Evolutionary conservation across 2,888 invertebrate species (phyloP).

Genomic region (Yponomeuta cagnagella): DNA sequence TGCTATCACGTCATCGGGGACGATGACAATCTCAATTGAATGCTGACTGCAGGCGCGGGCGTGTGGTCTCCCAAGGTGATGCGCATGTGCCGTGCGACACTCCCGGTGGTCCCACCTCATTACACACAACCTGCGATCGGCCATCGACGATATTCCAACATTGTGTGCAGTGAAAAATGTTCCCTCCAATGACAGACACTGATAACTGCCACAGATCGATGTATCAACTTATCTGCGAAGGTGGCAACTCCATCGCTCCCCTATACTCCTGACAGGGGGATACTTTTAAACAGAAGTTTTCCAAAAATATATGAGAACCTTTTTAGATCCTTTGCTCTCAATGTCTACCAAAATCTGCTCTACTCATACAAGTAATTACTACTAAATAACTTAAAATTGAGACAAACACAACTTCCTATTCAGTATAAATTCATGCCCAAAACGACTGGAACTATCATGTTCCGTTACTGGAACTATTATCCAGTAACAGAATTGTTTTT

Average conservation of each 20-base stretch:
- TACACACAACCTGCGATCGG: slow-evolving; percentile 52
- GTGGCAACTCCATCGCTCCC: no score
- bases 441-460: no score
- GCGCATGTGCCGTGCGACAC: slow-evolving; percentile 58
- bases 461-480: no score
- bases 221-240: neutral
- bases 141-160: slow-evolving; percentile 46
- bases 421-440: no score
- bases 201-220: slow-evolving; percentile 47
- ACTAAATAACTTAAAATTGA: no score
- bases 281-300: no score
- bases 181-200: slow-evolving; percentile 59
- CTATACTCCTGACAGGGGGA: no score
- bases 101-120: slow-evolving; percentile 69
- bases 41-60: slow-evolving; percentile 69
- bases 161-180: slow-evolving; percentile 69
- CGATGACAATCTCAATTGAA: slow-evolving; percentile 75
- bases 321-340: slow-evolving; percentile 8
- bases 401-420: no score
- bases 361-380: slow-evolving; percentile 17
- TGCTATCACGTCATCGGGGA: slow-evolving; percentile 63
- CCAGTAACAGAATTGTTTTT: no score
- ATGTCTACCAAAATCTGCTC: slow-evolving; percentile 19
- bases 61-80: slow-evolving; percentile 64
- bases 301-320: no score